Conservation (phyloP, 2,797 vertebrate genomes). For the Poecile montanus region DNA sequence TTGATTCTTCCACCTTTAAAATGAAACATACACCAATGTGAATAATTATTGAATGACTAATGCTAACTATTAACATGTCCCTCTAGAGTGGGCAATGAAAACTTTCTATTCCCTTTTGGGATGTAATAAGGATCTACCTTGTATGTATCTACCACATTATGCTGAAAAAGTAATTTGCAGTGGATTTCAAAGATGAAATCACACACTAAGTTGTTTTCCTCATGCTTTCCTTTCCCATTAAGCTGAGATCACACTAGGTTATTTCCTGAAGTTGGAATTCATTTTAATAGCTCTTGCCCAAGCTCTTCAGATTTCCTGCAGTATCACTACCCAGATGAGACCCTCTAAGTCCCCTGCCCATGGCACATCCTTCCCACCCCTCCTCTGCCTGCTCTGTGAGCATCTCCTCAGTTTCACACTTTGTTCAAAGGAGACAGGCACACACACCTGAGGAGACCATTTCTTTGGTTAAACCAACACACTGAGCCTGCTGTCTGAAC, state of each 20-base stretch:
- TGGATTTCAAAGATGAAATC: neutral
- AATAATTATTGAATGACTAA: neutral
- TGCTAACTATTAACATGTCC: neutral
- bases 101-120: neutral
- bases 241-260: neutral
- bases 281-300: neutral
- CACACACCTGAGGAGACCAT: neutral
- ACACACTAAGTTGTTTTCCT: neutral
- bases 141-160: neutral
- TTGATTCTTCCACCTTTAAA: conserved; percentile 95
- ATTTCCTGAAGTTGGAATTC: neutral
- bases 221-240: neutral
- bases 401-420: rapidly evolving
- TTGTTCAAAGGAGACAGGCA: neutral
- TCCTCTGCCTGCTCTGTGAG: neutral
- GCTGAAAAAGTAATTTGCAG: neutral
- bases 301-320: neutral
- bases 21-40: neutral
- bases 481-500: neutral
- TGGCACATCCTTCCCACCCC: neutral
- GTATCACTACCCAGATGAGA: neutral
- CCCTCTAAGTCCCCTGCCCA: rapidly evolving
- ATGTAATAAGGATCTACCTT: neutral
- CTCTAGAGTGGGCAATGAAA: neutral
- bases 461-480: neutral